Evolutionary conservation across 2,113 vertebrate species (phyloP).

Genomic region (Cyanoramphus novaezelandiae): DNA sequence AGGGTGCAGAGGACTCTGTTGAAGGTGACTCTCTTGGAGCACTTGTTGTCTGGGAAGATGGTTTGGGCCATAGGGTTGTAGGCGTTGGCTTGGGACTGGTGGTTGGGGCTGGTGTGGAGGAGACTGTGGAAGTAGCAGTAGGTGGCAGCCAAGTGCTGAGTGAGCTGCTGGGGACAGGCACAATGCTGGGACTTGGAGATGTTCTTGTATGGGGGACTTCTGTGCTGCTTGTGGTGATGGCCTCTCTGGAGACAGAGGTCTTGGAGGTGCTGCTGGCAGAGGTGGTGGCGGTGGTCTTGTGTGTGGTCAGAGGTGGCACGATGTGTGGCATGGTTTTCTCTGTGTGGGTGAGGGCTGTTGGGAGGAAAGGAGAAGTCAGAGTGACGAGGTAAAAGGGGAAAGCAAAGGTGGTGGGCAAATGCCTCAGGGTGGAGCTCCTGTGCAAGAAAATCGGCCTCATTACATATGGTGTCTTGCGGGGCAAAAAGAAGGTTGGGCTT

Average conservation of each 20-base stretch:
- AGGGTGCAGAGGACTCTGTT: not conserved
- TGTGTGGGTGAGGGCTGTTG: not conserved
- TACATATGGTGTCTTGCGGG: no score
- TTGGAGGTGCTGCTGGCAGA: not conserved
- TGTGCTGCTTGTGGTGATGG: not conserved
- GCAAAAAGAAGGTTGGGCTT: no score
- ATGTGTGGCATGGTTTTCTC: not conserved
- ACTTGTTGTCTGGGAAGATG: accelerated
- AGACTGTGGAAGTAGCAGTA: accelerated
- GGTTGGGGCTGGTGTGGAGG: accelerated
- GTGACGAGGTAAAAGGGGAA: accelerated
- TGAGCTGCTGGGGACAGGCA: accelerated
- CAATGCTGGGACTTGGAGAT: not conserved
- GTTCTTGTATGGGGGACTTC: not conserved
- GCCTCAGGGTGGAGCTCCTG: no score
- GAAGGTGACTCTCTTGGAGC: not conserved
- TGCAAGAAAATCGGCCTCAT: no score
- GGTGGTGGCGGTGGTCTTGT: not conserved
- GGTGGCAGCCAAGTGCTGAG: not conserved
- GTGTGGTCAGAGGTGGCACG: accelerated
- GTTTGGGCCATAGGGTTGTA: not conserved
- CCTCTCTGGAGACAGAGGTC: not conserved
- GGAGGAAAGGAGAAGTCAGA: not conserved
- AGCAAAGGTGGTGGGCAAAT: no score
- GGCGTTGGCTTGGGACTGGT: not conserved